Evolutionary conservation across 92 coral and sea anemone species (phyloP).

Genomic region (Porites lobata): DNA sequence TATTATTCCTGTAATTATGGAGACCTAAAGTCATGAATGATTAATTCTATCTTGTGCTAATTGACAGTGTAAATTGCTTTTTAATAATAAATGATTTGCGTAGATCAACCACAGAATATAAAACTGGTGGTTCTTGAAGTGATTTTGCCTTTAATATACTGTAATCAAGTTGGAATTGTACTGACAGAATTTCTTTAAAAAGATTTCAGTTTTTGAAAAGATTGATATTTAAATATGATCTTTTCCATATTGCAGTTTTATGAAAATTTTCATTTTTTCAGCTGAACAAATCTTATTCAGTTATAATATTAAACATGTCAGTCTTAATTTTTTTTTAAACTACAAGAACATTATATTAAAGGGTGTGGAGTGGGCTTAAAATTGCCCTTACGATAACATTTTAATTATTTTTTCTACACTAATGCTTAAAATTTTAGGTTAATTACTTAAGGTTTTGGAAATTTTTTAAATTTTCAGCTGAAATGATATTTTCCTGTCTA

Average conservation of each 20-base stretch:
- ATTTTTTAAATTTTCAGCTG: background rate
- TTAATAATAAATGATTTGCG: slow-evolving; percentile 9
- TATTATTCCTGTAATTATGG: background rate
- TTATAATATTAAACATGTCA: background rate
- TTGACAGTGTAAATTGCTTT: slow-evolving; percentile 43
- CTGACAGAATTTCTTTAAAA: too few relatives aligned
- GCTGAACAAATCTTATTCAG: slow-evolving; percentile 1
- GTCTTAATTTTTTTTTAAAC: background rate
- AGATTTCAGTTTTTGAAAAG: too few relatives aligned
- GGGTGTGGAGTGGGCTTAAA: background rate
- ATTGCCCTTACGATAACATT: background rate
- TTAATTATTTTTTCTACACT: too few relatives aligned
- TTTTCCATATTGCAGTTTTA: background rate
- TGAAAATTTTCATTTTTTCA: background rate
- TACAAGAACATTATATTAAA: background rate
- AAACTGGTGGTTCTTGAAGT: too few relatives aligned
- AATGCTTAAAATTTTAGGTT: background rate
- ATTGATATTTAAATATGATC: background rate
- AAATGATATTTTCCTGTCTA: background rate
- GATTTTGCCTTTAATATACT: too few relatives aligned
- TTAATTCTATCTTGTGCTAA: slow-evolving; percentile 20
- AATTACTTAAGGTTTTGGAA: background rate
- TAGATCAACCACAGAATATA: background rate
- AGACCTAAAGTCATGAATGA: slow-evolving; percentile 17
- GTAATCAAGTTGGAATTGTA: too few relatives aligned